phyloP scores from a whole-genome alignment of 64 coral and sea anemone genomes.

The Pocillopora damicornis region DNA sequence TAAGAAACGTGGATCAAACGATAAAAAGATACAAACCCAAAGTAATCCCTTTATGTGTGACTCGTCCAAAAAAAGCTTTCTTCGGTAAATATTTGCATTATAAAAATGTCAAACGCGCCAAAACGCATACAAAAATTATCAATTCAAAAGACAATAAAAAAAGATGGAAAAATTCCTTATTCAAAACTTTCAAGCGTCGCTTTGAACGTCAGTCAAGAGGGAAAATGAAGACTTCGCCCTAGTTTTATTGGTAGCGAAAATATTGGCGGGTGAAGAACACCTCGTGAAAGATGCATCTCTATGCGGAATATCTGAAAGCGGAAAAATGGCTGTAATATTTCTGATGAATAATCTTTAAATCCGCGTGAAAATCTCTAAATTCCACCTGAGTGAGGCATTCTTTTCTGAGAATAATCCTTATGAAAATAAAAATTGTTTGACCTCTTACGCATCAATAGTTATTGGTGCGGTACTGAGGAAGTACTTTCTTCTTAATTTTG shows the following conservation, averaged over 20 bases:
- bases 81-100: conserved; percentile 23
- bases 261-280: neutral
- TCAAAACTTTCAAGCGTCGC: neutral
- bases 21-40: neutral
- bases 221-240: neutral
- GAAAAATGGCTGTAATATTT: neutral
- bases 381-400: neutral
- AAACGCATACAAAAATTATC: neutral
- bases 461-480: neutral
- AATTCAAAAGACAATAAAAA: neutral
- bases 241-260: neutral
- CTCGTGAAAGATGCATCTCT: neutral
- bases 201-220: neutral
- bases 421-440: neutral
- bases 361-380: neutral
- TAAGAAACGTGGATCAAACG: neutral
- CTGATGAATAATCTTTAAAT: neutral
- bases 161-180: neutral
- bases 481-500: neutral
- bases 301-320: neutral
- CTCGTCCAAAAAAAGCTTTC: neutral
- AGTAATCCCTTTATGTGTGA: neutral
- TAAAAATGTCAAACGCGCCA: conserved; percentile 4
- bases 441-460: neutral
- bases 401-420: neutral